phyloP scores from a whole-genome alignment of 1,140 invertebrate species.

The Ceratosolen fusciceps region DNA sequence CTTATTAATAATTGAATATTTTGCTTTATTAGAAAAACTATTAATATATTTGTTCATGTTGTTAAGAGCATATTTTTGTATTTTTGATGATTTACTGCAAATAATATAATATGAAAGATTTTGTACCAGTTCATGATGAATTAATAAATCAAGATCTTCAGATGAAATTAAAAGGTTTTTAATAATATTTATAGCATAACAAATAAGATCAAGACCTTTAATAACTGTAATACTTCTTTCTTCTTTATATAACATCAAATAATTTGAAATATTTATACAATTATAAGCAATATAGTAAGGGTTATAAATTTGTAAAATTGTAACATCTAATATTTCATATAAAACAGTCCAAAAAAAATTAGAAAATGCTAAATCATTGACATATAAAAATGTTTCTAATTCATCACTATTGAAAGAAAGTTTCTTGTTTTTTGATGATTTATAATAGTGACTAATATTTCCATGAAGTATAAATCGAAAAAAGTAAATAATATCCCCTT shows the following conservation, averaged over 20 bases:
- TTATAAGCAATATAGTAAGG: constrained; percentile 34
- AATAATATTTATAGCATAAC: constrained; percentile 1
- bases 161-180: constrained; percentile 17
- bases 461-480: constrained; percentile 24
- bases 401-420: neutral
- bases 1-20: constrained; percentile 18
- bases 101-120: constrained; percentile 16
- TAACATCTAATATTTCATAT: neutral
- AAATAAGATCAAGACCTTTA: constrained; percentile 20
- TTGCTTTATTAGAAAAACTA: constrained; percentile 13
- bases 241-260: neutral
- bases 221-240: neutral
- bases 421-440: neutral
- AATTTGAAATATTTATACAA: constrained; percentile 33
- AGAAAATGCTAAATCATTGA: constrained; percentile 15
- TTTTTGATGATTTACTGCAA: neutral
- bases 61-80: constrained; percentile 10
- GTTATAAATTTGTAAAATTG: constrained; percentile 6
- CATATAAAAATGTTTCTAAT: neutral
- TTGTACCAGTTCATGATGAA: constrained; percentile 19
- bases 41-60: constrained; percentile 14
- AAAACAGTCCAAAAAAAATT: constrained; percentile 31
- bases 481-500: constrained; percentile 25
- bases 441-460: neutral
- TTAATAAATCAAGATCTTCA: constrained; percentile 24